These are phyloP conservation scores for Chlorodrepanis virens DNA, from an alignment of 2,113 vertebrate species.

Conservation along the genomic window DNA sequence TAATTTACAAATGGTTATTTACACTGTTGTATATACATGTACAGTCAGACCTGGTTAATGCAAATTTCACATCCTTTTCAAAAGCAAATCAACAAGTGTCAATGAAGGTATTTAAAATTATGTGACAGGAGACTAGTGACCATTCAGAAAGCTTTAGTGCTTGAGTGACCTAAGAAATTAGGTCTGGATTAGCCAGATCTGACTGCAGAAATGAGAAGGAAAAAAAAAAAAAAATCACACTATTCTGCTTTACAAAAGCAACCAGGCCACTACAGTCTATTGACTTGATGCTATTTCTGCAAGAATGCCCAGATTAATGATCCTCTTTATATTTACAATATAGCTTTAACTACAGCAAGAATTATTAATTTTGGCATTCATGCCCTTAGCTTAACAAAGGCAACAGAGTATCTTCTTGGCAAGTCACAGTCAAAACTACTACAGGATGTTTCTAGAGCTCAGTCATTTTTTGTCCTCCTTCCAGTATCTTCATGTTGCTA, in stretches of 20 bases:
- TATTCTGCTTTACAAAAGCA: constrained; percentile 80
- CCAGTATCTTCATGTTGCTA: background rate
- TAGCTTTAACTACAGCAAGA: constrained; percentile 63
- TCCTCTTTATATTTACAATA: constrained; percentile 69
- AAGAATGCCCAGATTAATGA: constrained; percentile 70
- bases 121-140: background rate
- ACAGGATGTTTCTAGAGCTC: constrained; percentile 58
- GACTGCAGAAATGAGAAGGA: constrained; percentile 60
- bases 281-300: constrained; percentile 68
- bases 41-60: constrained; percentile 72
- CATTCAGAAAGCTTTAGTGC: background rate
- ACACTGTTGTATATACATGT: constrained; percentile 78
- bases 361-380: constrained; percentile 69
- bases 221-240: background rate
- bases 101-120: background rate
- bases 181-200: constrained; percentile 62
- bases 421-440: constrained; percentile 68
- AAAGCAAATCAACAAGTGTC: background rate
- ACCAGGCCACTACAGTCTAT: constrained; percentile 77
- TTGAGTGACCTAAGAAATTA: background rate
- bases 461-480: background rate
- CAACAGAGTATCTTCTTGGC: constrained; percentile 69
- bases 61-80: background rate
- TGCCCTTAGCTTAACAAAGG: constrained; percentile 70
- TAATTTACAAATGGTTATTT: constrained; percentile 81